Evolutionary conservation across 2,888 invertebrate species (phyloP), one percentile per base, ranked within the genome.

Genomic region (Apodemia duryi): DNA sequence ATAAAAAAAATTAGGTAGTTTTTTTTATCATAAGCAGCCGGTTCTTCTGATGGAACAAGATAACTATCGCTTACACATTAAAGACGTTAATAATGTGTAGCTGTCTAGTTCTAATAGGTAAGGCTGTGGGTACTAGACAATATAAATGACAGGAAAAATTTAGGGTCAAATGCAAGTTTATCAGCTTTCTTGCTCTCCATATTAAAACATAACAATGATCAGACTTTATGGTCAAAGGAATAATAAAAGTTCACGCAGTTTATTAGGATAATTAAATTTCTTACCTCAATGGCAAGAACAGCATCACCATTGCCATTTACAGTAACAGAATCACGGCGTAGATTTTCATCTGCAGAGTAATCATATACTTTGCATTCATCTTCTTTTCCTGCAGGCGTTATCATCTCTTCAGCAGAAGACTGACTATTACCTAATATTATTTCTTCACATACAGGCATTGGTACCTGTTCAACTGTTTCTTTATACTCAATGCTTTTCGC

Each of bases 251-350:
- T 4, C 32, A 32, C 2, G 32, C 4, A 32, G 32, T 32, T 32
- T 32, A 32, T 32, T 32, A 3, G 4, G 32, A 32, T 3, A 2
- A 32, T 32, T 4, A 52, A 2, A 62, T 11, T 13, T 52, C 80
- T 79, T 71, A 92, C 92, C 79, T 92, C 90, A 67, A 92, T 78
- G 0, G 92, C 92, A 13, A 92, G 80, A 29, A 92, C 87, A 13
- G 91, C 86, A 73, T 92, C 92, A 60, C 79, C 84, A 73, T 92
- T 86, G 2, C 88, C 89, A 0, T 80, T 79, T 6, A 91, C 86
- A 1, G 80, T 77, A 1, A 87, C 67, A 11, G 87, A 76, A 63
- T 91, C 91, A 2, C 84, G 78, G 28, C 82, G 75, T 63, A 90
- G 71, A 61, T 77, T 84, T 67, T 90, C 91, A 73, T 91, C 90